These are phyloP conservation scores for Sceliomorpha sp. DNA, from an alignment of 2,888 invertebrate species.

Conservation along the genomic window DNA sequence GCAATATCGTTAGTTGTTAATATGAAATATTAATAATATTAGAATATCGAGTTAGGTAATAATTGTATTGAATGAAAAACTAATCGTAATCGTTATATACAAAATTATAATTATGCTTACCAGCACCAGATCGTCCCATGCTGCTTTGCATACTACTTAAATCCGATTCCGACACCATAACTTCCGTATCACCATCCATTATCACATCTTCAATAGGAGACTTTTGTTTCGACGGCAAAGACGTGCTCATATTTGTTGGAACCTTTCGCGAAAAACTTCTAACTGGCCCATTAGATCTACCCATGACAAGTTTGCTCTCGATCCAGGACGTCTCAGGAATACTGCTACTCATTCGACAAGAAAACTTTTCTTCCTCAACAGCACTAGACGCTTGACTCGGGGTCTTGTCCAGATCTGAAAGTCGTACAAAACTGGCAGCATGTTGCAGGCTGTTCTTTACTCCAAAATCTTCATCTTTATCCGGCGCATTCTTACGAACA, in stretches of 20 bases:
- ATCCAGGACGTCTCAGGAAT: constrained; percentile 87
- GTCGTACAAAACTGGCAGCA: constrained; percentile 84
- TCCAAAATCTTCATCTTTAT: constrained; percentile 36
- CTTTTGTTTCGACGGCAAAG: constrained; percentile 72
- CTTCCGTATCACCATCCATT: constrained; percentile 67
- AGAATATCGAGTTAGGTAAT: too few relatives aligned
- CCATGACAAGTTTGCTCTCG: constrained; percentile 84
- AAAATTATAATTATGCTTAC: too few relatives aligned
- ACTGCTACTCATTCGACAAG: constrained; percentile 85
- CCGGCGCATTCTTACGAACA: constrained; percentile 49
- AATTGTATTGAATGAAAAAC: too few relatives aligned
- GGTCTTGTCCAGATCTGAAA: constrained; percentile 90
- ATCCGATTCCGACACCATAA: constrained; percentile 80
- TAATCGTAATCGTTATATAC: too few relatives aligned
- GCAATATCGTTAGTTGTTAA: too few relatives aligned
- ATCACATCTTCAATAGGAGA: constrained; percentile 72
- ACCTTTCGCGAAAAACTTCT: constrained; percentile 68
- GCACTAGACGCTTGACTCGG: constrained; percentile 78
- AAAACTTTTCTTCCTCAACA: constrained; percentile 70
- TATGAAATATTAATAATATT: too few relatives aligned
- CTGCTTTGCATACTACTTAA: constrained; percentile 82
- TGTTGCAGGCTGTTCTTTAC: constrained; percentile 46
- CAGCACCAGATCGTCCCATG: constrained; percentile 81
- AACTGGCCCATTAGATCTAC: constrained; percentile 83
- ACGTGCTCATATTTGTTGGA: constrained; percentile 72